Evolutionary conservation across 2,888 invertebrate genomes (phyloP), one percentile per base, ranked within the genome.

Genomic region (Caprella mutica): DNA sequence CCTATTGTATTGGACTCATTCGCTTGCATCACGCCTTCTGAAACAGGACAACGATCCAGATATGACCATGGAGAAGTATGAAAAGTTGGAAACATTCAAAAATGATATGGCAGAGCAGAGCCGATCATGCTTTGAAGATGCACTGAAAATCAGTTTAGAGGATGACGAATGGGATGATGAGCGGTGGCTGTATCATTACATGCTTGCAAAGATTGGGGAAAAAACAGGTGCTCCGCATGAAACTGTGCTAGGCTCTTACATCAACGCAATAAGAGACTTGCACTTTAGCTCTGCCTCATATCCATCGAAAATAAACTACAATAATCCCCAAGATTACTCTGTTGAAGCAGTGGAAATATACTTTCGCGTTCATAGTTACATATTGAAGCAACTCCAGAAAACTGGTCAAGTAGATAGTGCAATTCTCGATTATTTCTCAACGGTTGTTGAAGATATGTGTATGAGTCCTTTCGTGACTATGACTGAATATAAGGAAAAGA

Each of bases 131-230:
- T 93, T 92, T 69, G 78, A 69, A 42, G 68, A 70, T 43, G 74
- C 75, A 2, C 69, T 59, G 12, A 54, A 66, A 56, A 75, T 72
- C 44, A 72, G 76, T 1, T 76, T 76, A 39, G 80, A 80, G 54
- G 71, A 73, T n/a, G 78, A 78, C 63, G 76, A 76, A 44, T 73
- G 77, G 0, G 81, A 81, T 65, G 91, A 92, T 70, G 93, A 94
- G 70, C 79, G 85, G 57, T 96, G 94, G 94, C 76, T 93, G 33
- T 84, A 87, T 69, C 87, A 89, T 72, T 94, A 93, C 70, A 91
- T 94, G 86, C 76, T 94, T n/a, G 94, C 91, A 0, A 96, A 96
- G 79, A 85, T 93, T 53, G 81, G 85, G 0, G 93, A 94, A 72
- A 96, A 94, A 70, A 80, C 81, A 59, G 82, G 83, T 66, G 81